Evolutionary conservation across 2,113 vertebrate species (phyloP).

Genomic region (Cervus canadensis): DNA sequence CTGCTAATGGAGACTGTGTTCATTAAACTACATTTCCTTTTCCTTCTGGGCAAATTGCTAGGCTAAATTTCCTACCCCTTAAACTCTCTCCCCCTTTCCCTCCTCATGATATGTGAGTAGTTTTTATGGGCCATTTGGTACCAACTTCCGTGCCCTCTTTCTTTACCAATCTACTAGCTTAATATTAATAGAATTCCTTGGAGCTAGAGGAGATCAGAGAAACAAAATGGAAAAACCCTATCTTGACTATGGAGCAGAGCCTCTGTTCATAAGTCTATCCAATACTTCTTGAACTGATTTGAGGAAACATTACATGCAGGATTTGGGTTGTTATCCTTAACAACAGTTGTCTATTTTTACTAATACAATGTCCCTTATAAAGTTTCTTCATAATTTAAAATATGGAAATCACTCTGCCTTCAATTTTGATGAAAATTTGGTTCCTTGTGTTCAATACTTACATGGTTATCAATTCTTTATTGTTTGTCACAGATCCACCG

Average conservation of each 20-base stretch:
- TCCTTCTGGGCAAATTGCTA: background rate
- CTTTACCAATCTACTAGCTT: background rate
- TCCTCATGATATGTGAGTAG: background rate
- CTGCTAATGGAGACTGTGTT: background rate
- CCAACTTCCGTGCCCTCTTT: background rate
- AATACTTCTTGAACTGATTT: background rate
- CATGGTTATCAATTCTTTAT: background rate
- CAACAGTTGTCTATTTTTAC: background rate
- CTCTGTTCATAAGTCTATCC: background rate
- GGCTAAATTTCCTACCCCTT: background rate
- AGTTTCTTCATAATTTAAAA: background rate
- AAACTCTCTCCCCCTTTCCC: background rate
- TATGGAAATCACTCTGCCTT: background rate
- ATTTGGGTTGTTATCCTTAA: background rate
- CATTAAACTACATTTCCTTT: background rate
- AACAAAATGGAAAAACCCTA: background rate
- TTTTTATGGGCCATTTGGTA: background rate
- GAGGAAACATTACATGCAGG: background rate
- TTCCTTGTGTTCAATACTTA: background rate
- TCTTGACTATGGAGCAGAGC: background rate
- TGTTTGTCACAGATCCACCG: background rate
- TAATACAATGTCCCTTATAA: background rate
- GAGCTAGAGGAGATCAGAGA: background rate
- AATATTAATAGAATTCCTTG: background rate
- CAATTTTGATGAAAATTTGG: background rate